Base-by-base conservation (phyloP, 2,888 invertebrate species). In the Idaea straminata region DNA sequence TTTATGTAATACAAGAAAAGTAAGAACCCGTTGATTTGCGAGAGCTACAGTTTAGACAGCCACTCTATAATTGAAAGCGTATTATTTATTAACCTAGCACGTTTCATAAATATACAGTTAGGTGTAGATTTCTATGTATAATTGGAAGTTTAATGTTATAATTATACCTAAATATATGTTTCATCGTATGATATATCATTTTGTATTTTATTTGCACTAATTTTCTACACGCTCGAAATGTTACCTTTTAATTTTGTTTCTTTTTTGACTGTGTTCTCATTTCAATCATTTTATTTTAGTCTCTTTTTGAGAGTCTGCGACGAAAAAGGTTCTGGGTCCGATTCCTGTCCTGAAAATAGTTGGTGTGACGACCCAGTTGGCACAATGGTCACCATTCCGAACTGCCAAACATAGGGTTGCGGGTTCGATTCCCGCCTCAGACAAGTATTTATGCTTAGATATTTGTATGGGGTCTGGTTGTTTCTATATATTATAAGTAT, bases 71-170 rank as follows among this genome's bases (percentile, higher is more conserved):
- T 47, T 47, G 47, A 47, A 47, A 47, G 47, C 47, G 6, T 47
- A 47, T 47, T 47, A 47, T 47, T 47, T 47, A 47, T 47, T 47
- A 47, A 47, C 47, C 47, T 47, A 47, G 47, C 47, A 47, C 47
- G 47, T 47, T 47, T 47, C 47, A 13, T 47, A 47, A 47, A 47
- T 47, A 47, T 47, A 47, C 47, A 47, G 47, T 47, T 47, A 47
- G 47, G 47, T 47, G 47, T 47, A 47, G 47, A 47, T 47, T 47
- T 47, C 47, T 6, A 47, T 47, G 47, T 47, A 7, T 47, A 47
- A 47, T 47, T 47, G 47, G 47, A 47, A 47, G 47, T 13, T 47
- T 47, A 47, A 47, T 47, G 47, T 47, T 47, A 10, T 47, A 47
- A 47, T 47, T 47, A 47, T 47, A 47, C 47, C 47, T 47, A 47